Base-by-base conservation (phyloP, 1,140 invertebrate genomes). In the Drosophila repletoides region DNA sequence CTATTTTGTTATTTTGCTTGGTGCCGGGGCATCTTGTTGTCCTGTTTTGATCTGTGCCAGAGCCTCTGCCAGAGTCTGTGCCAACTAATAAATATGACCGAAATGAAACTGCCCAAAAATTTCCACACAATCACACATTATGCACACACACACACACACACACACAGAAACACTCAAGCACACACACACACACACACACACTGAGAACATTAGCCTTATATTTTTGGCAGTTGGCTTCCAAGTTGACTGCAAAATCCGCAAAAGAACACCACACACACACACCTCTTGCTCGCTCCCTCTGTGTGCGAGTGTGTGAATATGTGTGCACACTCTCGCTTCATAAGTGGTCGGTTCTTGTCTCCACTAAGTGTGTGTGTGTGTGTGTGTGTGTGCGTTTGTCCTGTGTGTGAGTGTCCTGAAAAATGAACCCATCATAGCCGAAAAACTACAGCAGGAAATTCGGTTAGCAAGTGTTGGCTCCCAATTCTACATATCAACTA, bases 11-110 rank as follows among this genome's bases (percentile, higher is more conserved):
- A 10, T 38, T 26, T 22, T 46, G 19, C 19, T 6, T 52, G 19
- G 15, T 61, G 58, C 26, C 22, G 24, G 65, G 31, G 40, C 65
- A 68, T 83, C 79, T 83, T 83, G 77, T 83, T 83, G 77, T 84
- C 77, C 77, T 77, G 79, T 84, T 81, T 81, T 84, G 73, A 80
- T 76, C 69, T 64, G 46, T 60, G 31, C 43, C 49, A 67, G 64
- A 72, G 69, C 76, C 83, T 75, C 59, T 71, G 73, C 72, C 84
- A 67, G 64, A 72, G 69, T 79, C 83, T 75, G 64, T 71, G 73
- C 72, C 84, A 88, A 88, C 86, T 88, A 88, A 88, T 88, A 88
- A 88, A 88, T 88, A 88, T 88, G 84, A 88, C 80, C 84, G 68
- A 88, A 88, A 88, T 88, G 84, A 88, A 88, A 80, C 84, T 80